These are phyloP conservation scores for Stigmatopora nigra DNA, from an alignment of 2,113 vertebrate species.

Conservation along the genomic window DNA sequence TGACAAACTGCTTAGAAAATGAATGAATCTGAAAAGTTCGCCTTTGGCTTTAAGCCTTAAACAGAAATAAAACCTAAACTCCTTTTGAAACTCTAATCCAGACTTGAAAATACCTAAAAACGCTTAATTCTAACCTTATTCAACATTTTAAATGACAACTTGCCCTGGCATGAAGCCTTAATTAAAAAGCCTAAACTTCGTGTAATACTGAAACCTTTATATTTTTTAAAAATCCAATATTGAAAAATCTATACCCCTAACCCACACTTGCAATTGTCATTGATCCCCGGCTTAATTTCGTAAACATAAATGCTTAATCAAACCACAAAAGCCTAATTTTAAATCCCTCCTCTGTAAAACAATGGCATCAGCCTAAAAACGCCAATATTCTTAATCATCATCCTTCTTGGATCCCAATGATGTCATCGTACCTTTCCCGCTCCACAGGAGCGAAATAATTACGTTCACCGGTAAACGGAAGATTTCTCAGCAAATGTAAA, in stretches of 20 bases:
- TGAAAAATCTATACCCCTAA: background rate
- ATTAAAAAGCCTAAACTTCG: too few species aligned
- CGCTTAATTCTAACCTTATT: too few species aligned
- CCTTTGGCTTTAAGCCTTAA: too few species aligned
- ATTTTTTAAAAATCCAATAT: too few species aligned
- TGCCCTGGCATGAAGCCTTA: too few species aligned
- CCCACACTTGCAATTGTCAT: background rate
- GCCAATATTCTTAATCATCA: conserved; percentile 2
- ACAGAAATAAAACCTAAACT: too few species aligned
- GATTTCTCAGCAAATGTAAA: conserved; percentile 2
- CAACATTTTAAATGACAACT: too few species aligned
- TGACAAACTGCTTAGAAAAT: too few species aligned
- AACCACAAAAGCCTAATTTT: background rate
- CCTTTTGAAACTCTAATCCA: too few species aligned
- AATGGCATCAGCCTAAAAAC: conserved; percentile 12
- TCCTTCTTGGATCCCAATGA: background rate
- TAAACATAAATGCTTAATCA: background rate
- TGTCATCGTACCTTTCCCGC: background rate
- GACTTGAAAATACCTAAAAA: too few species aligned
- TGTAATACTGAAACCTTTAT: too few species aligned
- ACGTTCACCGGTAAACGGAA: background rate
- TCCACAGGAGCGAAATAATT: background rate
- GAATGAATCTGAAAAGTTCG: too few species aligned
- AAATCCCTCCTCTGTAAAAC: conserved; percentile 15
- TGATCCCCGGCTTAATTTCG: background rate